Percentiles rank a stretch among this genome's conserved stretches.
Evolutionary conservation across 2,113 vertebrate genomes (phyloP).

Genomic region (Solenodon paradoxus): DNA sequence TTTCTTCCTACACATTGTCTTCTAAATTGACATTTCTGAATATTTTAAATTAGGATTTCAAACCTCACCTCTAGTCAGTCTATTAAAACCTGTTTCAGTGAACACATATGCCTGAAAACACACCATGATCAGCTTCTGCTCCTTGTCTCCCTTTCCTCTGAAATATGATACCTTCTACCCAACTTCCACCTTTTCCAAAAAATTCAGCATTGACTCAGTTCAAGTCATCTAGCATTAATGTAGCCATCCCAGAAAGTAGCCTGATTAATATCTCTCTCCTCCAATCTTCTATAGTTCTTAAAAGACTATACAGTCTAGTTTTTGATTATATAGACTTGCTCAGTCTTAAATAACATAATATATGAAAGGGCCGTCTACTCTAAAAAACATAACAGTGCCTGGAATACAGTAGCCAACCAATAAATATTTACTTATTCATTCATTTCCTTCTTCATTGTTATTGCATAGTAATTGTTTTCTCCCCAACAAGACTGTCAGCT

Average conservation of each 20-base stretch:
- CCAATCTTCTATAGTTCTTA: background rate
- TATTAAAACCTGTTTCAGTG: background rate
- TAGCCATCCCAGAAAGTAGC: background rate
- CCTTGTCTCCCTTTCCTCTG: background rate
- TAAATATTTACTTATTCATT: constrained; percentile 23
- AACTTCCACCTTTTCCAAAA: background rate
- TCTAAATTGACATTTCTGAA: background rate
- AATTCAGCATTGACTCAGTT: background rate
- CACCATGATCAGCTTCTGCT: background rate
- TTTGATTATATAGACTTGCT: background rate
- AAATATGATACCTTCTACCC: background rate
- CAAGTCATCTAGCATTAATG: background rate
- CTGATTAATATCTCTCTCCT: background rate
- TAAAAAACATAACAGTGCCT: background rate
- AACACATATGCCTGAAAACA: background rate
- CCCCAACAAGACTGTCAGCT: background rate
- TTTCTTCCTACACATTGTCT: background rate
- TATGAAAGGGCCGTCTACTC: background rate
- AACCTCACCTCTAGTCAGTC: background rate
- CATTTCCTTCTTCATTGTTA: background rate
- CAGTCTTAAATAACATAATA: constrained; percentile 16
- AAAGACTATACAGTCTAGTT: background rate
- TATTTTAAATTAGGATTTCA: constrained; percentile 15
- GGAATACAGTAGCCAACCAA: background rate
- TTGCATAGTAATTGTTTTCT: constrained; percentile 26